Evolutionary conservation across 2,113 vertebrate genomes (phyloP), one percentile per base, ranked within the genome.

Genomic region (Indicator maculatus): DNA sequence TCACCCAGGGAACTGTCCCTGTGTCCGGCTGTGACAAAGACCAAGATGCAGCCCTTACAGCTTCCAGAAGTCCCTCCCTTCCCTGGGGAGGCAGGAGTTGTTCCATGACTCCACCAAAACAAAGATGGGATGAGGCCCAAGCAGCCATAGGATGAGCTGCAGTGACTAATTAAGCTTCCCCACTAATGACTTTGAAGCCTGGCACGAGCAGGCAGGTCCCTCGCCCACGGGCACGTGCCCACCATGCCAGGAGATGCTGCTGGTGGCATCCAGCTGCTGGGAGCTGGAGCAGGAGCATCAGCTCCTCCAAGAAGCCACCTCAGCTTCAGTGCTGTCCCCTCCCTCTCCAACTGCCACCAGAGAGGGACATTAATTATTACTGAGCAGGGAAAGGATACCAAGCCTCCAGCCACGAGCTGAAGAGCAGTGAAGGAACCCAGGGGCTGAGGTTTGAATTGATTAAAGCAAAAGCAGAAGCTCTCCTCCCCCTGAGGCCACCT

Each of bases 381-480:
- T 0, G 56, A 59, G 83, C 23, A 15, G 28, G 71, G 77, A 70
- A 60, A 44, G 0, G 14, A 17, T 2, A 12, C 66, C 0, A 9
- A 86, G 73, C 55, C 76, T 20, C 26, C 1, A 11, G n/a, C 0
- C 0, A 2, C 27, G 53, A 0, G 0, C 64, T 26, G 58, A 64
- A 23, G 31, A 80, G 80, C 52, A 31, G 47, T 0, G 45, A 70
- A 63, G 58, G 39, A 85, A 88, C 74, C 28, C 0, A 0, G 91
- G 24, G 67, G 69, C 6, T 72, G 87, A 89, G 69, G 67, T 77
- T 66, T 81, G 28, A 67, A 82, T 10, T 17, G 69, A 65, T 83
- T 80, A 66, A 93, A 96, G 45, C 30, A 84, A 86, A 93, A 94
- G 86, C 80, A 93, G 75, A 93, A 88, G 69, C 69, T 87, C 41